Conservation (phyloP, 2,113 vertebrate species). For the Suricata suricatta region DNA sequence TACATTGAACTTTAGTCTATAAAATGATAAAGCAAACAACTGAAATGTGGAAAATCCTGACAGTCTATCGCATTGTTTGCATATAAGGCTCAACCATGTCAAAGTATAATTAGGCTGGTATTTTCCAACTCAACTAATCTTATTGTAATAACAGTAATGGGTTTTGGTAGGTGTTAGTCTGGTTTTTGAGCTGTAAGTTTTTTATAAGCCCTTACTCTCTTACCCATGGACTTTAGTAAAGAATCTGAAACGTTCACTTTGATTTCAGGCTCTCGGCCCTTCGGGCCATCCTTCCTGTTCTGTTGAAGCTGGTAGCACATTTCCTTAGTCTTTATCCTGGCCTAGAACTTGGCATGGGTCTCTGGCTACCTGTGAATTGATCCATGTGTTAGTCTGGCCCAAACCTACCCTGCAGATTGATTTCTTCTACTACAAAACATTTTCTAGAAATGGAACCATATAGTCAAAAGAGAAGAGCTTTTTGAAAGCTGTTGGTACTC, state of each 20-base stretch:
- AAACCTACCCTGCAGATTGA: not conserved
- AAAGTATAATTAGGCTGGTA: not conserved
- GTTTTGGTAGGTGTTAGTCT: not conserved
- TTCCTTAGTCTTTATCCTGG: not conserved
- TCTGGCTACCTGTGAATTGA: not conserved
- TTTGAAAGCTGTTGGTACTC: not conserved
- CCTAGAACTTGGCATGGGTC: not conserved
- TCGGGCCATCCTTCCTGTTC: not conserved
- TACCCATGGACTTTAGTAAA: not conserved
- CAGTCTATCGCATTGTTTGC: not conserved
- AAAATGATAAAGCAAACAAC: not conserved
- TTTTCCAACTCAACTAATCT: slow-evolving; percentile 22
- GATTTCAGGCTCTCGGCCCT: not conserved
- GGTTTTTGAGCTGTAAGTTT: not conserved
- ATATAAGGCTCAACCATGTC: not conserved
- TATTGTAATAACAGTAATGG: not conserved
- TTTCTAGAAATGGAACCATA: not conserved
- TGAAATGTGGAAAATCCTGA: not conserved
- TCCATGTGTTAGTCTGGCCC: not conserved
- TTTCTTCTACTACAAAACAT: not conserved
- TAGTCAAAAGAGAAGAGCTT: not conserved
- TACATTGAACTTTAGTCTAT: not conserved
- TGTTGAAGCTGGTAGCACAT: not conserved
- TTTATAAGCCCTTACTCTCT: not conserved
- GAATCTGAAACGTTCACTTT: not conserved